Conservation (phyloP, 1,140 invertebrate genomes). For the Dryas iulia region DNA sequence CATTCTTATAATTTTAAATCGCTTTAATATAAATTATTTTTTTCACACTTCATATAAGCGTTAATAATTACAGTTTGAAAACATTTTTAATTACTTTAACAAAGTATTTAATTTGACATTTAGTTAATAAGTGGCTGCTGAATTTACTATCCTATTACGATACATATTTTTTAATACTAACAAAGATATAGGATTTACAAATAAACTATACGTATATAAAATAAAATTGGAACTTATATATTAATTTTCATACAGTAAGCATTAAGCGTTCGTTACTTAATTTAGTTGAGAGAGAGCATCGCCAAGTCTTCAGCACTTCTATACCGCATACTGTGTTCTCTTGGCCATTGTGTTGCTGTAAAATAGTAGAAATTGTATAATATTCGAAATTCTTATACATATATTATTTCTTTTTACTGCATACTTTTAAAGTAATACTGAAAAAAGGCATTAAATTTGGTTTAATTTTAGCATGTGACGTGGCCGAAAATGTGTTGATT, state of each 20-base stretch:
- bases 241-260: not conserved
- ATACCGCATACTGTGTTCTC: slow-evolving; percentile 68
- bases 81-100: not conserved
- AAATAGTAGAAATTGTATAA: not conserved
- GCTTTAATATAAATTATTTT: too few relatives aligned
- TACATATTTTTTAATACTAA: too few relatives aligned
- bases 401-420: not conserved
- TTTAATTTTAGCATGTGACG: too few relatives aligned
- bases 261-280: not conserved
- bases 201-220: too few relatives aligned
- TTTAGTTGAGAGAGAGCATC: slow-evolving; percentile 56
- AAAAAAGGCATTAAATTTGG: too few relatives aligned
- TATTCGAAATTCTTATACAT: not conserved
- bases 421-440: not conserved
- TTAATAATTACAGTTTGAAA: too few relatives aligned
- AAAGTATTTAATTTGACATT: not conserved
- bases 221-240: not conserved
- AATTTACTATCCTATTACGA: too few relatives aligned
- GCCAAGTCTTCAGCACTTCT: slow-evolving; percentile 66
- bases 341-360: slow-evolving; percentile 49
- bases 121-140: too few relatives aligned
- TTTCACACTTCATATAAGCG: too few relatives aligned
- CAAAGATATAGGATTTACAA: too few relatives aligned
- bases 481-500: too few relatives aligned
- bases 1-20: too few relatives aligned